Conservation (phyloP, 2,888 invertebrate genomes). For the Biston betularia region DNA sequence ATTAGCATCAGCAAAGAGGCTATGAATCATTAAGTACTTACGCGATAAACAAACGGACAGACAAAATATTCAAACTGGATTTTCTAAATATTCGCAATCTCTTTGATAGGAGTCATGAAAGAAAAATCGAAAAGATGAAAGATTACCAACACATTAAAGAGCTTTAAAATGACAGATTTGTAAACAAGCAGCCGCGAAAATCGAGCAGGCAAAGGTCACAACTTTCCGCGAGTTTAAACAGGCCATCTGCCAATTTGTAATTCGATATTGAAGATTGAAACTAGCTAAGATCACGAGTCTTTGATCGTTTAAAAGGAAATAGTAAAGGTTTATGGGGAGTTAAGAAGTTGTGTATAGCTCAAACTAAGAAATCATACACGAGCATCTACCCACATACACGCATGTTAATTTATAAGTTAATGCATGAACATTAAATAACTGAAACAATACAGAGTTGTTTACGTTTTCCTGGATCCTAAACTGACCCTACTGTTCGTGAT, state of each 20-base stretch:
- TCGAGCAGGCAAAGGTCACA: constrained; percentile 24
- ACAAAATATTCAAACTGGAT: constrained; percentile 21
- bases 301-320: neutral
- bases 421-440: neutral
- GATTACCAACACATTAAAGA: constrained; percentile 26
- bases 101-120: constrained; percentile 29
- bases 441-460: neutral
- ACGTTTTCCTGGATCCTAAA: neutral
- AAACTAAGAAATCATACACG: neutral
- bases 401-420: neutral
- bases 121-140: constrained; percentile 30
- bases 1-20: constrained; percentile 12
- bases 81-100: constrained; percentile 12
- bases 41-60: constrained; percentile 26
- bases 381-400: no score
- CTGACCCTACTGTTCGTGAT: no score
- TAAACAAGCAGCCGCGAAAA: constrained; percentile 29
- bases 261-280: constrained; percentile 10
- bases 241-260: constrained; percentile 34
- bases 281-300: constrained; percentile 1
- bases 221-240: constrained; percentile 26
- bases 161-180: constrained; percentile 26
- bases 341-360: neutral
- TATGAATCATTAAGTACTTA: constrained; percentile 20
- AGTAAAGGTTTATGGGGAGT: neutral